Evolutionary conservation across 2,113 vertebrate species (phyloP).

Genomic region (Callopanchax toddi): DNA sequence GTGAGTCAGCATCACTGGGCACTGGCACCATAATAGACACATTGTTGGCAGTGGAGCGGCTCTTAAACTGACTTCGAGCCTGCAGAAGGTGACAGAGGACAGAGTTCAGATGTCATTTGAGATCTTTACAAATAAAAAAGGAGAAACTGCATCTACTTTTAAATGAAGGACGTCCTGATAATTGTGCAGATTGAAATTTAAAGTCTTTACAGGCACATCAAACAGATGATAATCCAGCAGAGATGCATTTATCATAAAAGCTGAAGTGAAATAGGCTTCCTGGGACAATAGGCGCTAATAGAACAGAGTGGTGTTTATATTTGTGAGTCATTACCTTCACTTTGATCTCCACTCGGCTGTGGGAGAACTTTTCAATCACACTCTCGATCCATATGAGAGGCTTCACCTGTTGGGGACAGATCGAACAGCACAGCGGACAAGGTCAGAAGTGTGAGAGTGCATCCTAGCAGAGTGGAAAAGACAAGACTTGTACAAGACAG

Average conservation of each 20-base stretch:
- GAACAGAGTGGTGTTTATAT: background rate
- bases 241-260: slow-evolving; percentile 38
- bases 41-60: slow-evolving; percentile 83
- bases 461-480: too few species aligned
- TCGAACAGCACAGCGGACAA: slow-evolving; percentile 34
- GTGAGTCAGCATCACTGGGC: slow-evolving; percentile 84
- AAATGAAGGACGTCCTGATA: background rate
- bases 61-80: slow-evolving; percentile 85
- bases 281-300: too few species aligned
- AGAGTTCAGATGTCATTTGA: slow-evolving; percentile 28
- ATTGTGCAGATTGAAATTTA: slow-evolving; percentile 24
- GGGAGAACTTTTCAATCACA: slow-evolving; percentile 84
- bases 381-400: slow-evolving; percentile 87
- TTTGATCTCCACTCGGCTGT: slow-evolving; percentile 87
- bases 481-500: too few species aligned
- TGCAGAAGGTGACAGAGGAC: slow-evolving; percentile 42
- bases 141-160: background rate
- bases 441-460: slow-evolving; percentile 49
- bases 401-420: slow-evolving; percentile 77
- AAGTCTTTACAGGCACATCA: slow-evolving; percentile 6
- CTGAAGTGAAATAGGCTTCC: background rate
- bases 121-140: slow-evolving; percentile 4
- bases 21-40: slow-evolving; percentile 83
- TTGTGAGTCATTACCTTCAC: slow-evolving; percentile 78
- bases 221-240: slow-evolving; percentile 47